A percentile compares a stretch with the other conserved stretches of the same genome.
phyloP scores from a whole-genome alignment of 2,888 invertebrate species.

The Drosophila neutralis region DNA sequence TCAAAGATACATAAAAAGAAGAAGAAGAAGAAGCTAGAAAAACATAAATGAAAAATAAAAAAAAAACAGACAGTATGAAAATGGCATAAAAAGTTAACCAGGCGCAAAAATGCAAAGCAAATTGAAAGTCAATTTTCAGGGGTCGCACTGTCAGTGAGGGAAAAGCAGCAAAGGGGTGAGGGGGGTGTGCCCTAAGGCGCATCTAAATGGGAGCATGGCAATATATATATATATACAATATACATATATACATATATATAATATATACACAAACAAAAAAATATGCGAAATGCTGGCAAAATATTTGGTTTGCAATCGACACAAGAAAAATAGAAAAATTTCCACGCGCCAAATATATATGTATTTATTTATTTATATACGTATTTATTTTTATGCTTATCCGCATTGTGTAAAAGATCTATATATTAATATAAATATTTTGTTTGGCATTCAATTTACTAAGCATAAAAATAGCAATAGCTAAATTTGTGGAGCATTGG shows the following conservation, averaged over 20 bases:
- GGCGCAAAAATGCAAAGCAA: constrained; percentile 65
- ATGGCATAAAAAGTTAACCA: constrained; percentile 61
- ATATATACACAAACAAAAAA: constrained; percentile 4
- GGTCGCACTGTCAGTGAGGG: constrained; percentile 2
- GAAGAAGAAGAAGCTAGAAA: not conserved
- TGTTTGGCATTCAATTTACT: not conserved
- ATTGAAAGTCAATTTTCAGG: constrained; percentile 76
- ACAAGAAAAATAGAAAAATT: constrained; percentile 25
- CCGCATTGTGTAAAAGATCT: constrained; percentile 34
- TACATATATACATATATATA: too few relatives aligned
- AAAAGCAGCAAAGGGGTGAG: not conserved
- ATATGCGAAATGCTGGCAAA: constrained; percentile 19
- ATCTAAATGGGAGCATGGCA: constrained; percentile 36
- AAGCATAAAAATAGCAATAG: not conserved
- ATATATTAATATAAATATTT: not conserved
- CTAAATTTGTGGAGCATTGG: not conserved
- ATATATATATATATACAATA: too few relatives aligned
- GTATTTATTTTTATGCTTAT: constrained; percentile 31
- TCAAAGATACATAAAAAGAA: constrained; percentile 37
- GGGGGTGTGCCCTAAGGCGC: not conserved
- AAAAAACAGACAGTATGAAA: constrained; percentile 44
- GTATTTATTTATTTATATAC: constrained; percentile 22
- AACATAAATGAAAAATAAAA: constrained; percentile 3
- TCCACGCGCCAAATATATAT: constrained; percentile 17
- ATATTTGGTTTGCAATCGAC: constrained; percentile 34